Percentiles rank a stretch among this genome's conserved stretches.
Conservation (phyloP, 2,113 vertebrate genomes). For the Hiodon alosoides region DNA sequence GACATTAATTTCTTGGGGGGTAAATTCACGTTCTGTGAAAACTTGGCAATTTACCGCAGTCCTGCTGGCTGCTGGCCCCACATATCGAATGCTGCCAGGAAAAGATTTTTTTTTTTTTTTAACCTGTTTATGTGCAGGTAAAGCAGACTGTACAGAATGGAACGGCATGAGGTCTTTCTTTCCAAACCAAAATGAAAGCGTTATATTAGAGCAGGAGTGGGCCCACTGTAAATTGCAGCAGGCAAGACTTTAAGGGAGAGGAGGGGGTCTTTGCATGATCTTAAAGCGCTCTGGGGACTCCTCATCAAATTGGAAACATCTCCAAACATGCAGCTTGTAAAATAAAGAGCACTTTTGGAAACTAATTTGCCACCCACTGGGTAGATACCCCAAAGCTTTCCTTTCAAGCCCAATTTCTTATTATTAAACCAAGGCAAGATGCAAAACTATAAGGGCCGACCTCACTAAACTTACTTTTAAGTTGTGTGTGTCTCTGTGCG, state of each 20-base stretch:
- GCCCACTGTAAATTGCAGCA: conserved; percentile 47
- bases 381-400: conserved; percentile 33
- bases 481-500: too few relatives aligned
- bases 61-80: conserved; percentile 51
- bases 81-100: conserved; percentile 48
- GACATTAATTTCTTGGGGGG: conserved; percentile 36
- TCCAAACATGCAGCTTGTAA: conserved; percentile 39
- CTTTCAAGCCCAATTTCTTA: conserved; percentile 26
- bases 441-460: background rate
- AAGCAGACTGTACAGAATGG: conserved; percentile 50
- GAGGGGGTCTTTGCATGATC: conserved; percentile 35
- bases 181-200: conserved; percentile 50
- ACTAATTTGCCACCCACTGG: conserved; percentile 48
- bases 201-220: conserved; percentile 44
- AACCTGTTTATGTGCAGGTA: conserved; percentile 62
- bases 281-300: conserved; percentile 31
- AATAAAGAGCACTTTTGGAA: conserved; percentile 37
- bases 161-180: conserved; percentile 60
- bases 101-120: conserved; percentile 45
- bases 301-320: conserved; percentile 30
- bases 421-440: conserved; percentile 12
- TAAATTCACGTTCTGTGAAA: conserved; percentile 42
- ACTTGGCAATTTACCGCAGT: conserved; percentile 56
- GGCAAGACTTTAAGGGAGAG: conserved; percentile 37
- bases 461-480: background rate